These are phyloP conservation scores for Tauraco hartlaubi DNA, from an alignment of 2,797 vertebrate genomes.

Conservation along the genomic window DNA sequence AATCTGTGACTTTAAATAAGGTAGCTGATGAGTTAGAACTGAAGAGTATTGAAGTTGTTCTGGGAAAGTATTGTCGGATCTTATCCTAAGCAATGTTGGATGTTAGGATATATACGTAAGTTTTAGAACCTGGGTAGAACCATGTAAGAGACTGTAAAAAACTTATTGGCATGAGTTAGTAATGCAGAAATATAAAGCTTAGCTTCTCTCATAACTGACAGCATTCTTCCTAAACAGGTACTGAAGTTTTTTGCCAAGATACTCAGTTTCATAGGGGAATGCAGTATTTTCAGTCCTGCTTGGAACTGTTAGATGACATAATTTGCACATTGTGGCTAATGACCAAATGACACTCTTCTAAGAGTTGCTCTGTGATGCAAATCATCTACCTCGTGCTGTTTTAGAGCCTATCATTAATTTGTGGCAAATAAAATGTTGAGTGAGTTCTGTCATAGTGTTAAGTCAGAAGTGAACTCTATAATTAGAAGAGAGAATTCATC, in stretches of 20 bases:
- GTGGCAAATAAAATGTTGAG: not conserved
- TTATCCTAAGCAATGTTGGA: not conserved
- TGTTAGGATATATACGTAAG: not conserved
- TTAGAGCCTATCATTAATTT: not conserved
- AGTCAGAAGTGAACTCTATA: not conserved
- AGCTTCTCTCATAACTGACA: not conserved
- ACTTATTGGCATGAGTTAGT: not conserved
- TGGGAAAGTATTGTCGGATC: not conserved
- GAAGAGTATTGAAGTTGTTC: not conserved
- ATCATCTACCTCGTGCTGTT: not conserved
- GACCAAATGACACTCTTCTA: not conserved
- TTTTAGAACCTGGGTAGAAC: not conserved
- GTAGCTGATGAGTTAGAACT: not conserved
- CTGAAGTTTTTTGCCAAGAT: not conserved
- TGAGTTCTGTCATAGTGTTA: not conserved
- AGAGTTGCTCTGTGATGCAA: not conserved
- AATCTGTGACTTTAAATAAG: not conserved
- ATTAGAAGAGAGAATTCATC: not conserved
- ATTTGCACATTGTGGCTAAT: not conserved
- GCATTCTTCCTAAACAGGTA: not conserved
- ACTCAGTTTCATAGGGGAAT: not conserved
- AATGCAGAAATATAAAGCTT: not conserved
- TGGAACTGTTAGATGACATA: not conserved
- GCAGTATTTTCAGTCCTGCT: not conserved
- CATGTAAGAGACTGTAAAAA: not conserved